Percentiles rank a stretch among this genome's conserved stretches.
phyloP scores from a whole-genome alignment of 2,888 invertebrate species.

The Crocallis elinguaria region DNA sequence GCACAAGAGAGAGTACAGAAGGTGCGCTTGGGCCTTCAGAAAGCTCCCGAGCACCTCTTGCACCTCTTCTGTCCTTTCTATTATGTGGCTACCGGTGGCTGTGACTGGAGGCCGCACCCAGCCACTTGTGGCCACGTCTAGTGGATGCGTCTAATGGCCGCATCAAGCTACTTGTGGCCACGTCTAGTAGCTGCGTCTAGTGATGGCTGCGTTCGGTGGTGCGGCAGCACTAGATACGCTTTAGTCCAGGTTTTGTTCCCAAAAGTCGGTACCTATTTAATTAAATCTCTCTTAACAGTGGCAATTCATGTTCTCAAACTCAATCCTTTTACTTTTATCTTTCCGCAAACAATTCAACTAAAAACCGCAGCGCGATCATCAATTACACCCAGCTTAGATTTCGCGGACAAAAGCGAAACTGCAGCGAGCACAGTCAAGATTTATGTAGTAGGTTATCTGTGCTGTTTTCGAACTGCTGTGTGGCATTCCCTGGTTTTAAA shows the following conservation, averaged over 20 bases:
- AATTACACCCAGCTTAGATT: conserved; percentile 22
- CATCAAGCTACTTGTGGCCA: background rate
- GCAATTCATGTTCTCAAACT: conserved; percentile 2
- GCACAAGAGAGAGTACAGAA: too few relatives aligned
- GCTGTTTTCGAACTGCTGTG: background rate
- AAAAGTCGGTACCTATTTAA: background rate
- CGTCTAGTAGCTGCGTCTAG: background rate
- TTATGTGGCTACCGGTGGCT: too few relatives aligned
- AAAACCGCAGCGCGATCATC: conserved; percentile 21
- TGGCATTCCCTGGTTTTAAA: too few relatives aligned
- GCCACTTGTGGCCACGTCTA: too few relatives aligned
- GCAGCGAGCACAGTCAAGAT: conserved; percentile 5
- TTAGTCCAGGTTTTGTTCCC: background rate
- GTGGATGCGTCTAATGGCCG: too few relatives aligned
- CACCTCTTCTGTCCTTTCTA: too few relatives aligned
- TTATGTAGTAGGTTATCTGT: background rate
- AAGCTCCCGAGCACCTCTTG: too few relatives aligned
- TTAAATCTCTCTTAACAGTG: conserved; percentile 1
- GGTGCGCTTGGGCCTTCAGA: too few relatives aligned
- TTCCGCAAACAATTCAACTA: conserved; percentile 12
- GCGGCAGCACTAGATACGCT: too few relatives aligned
- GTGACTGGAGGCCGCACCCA: too few relatives aligned
- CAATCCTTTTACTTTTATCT: conserved; percentile 4
- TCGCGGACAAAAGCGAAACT: conserved; percentile 20
- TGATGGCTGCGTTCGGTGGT: too few relatives aligned